Percentiles rank a stretch among this genome's conserved stretches.
phyloP scores from a whole-genome alignment of 2,888 invertebrate genomes.

The Pammene fasciana region DNA sequence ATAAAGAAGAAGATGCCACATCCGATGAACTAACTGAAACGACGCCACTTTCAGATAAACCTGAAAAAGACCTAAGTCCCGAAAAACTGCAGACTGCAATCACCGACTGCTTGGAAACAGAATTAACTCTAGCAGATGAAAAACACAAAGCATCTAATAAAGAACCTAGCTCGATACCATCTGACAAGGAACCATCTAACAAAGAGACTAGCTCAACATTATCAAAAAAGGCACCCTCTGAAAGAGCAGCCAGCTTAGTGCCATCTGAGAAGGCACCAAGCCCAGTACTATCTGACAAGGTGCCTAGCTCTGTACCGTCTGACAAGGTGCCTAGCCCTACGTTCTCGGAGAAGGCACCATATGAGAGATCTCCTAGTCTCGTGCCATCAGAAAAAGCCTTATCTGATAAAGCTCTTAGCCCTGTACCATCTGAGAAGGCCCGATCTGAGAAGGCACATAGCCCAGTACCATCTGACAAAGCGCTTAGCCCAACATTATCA shows the following conservation, averaged over 20 bases:
- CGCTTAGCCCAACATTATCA: neutral
- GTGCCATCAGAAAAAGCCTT: neutral
- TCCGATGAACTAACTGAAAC: conserved; percentile 25
- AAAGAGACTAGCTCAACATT: too few relatives aligned
- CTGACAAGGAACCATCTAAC: too few relatives aligned
- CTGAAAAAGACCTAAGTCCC: conserved; percentile 15
- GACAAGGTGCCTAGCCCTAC: neutral
- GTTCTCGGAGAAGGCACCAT: neutral
- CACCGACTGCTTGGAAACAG: conserved; percentile 7
- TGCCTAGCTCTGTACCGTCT: too few relatives aligned
- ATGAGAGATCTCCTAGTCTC: neutral
- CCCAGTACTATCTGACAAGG: too few relatives aligned
- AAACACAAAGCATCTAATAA: neutral
- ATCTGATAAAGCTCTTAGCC: conserved; percentile 12
- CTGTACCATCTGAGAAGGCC: conserved; percentile 23
- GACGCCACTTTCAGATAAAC: conserved; percentile 22
- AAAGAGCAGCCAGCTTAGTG: conserved; percentile 25
- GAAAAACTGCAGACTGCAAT: neutral
- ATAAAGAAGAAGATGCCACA: conserved; percentile 23
- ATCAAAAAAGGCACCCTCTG: too few relatives aligned
- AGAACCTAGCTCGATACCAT: conserved; percentile 18
- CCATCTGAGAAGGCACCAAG: neutral
- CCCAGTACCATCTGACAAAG: conserved; percentile 17
- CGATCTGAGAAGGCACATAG: conserved; percentile 40
- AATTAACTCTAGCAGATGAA: conserved; percentile 8